Evolutionary conservation across 2,797 vertebrate genomes (phyloP).

Genomic region (Babyrousa celebensis): DNA sequence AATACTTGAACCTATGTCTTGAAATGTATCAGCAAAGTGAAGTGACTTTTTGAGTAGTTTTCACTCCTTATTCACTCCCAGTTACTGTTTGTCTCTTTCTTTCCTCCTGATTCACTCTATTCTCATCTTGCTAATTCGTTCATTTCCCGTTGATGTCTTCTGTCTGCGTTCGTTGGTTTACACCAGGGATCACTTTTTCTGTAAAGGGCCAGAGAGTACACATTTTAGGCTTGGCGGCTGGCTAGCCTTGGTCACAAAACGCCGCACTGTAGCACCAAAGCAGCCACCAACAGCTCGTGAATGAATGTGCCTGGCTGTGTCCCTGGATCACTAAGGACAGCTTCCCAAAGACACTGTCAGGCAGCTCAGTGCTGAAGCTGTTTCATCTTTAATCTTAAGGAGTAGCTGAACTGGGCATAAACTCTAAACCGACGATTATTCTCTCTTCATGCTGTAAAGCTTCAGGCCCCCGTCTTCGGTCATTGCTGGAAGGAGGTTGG

Average conservation of each 20-base stretch:
- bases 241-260: not conserved
- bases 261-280: fast-evolving
- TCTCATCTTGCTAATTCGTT: not conserved
- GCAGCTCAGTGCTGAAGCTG: fast-evolving
- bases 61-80: not conserved
- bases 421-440: not conserved
- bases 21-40: not conserved
- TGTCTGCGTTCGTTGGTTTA: not conserved
- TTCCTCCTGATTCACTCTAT: not conserved
- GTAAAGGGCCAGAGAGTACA: not conserved
- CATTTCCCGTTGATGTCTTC: not conserved
- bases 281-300: fast-evolving
- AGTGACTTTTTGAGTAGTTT: not conserved
- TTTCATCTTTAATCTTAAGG: not conserved
- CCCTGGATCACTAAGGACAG: not conserved
- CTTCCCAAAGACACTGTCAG: not conserved
- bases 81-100: not conserved
- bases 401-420: not conserved
- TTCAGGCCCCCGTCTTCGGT: not conserved
- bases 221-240: not conserved
- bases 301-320: fast-evolving
- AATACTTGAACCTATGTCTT: not conserved
- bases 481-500: fast-evolving
- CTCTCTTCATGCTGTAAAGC: not conserved
- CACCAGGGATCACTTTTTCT: not conserved